Base-by-base conservation (phyloP, 2,797 vertebrate species). In the Chelonia mydas region DNA sequence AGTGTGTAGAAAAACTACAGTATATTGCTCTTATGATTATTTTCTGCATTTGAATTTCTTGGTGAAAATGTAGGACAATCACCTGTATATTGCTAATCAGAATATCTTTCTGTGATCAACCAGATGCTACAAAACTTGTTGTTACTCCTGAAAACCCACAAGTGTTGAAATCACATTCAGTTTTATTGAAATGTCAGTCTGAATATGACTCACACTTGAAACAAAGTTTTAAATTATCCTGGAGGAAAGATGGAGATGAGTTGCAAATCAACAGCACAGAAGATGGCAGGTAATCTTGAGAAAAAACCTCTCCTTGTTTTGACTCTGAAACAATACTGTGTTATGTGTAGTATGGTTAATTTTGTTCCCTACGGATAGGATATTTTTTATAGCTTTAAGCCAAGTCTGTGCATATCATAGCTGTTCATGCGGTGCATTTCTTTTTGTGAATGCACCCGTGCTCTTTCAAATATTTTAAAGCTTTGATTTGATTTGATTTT, bases 51-150 rank as follows among this genome's bases (percentile, higher is more conserved):
- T 61, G 53, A 92, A 94, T 28, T 82, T 37, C 65, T 74, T n/a
- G 82, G 72, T 90, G 90, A 28, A 91, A 92, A 90, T 94, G 81
- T 92, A 50, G 54, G 83, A 8, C 79, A 85, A 90, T 81, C 65
- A 31, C 54, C 47, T 77, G 23, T 68, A 33, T 96, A 27, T 23
- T 87, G 28, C 93, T 98, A 87, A 98, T 92, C 88, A 21, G 80
- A 96, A 16, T 84, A 23, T 87, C 86, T 95, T 50, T 84, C 54
- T 96, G 72, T 92, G 79, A 53, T 96, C 53, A 96, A 93, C 94
- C 98, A 99, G 99, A 99, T 96, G 99, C 99, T 92, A 99, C 99
- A 17, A 98, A 98, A 96, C 98, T 99, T 87, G 97, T 93, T 6
- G 92, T 98, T 92, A 97, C 98, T 93, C 99, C 99, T 0, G 98